Evolutionary conservation across 2,113 vertebrate species (phyloP), one percentile per base, ranked within the genome.

Genomic region (Tupaia tana): DNA sequence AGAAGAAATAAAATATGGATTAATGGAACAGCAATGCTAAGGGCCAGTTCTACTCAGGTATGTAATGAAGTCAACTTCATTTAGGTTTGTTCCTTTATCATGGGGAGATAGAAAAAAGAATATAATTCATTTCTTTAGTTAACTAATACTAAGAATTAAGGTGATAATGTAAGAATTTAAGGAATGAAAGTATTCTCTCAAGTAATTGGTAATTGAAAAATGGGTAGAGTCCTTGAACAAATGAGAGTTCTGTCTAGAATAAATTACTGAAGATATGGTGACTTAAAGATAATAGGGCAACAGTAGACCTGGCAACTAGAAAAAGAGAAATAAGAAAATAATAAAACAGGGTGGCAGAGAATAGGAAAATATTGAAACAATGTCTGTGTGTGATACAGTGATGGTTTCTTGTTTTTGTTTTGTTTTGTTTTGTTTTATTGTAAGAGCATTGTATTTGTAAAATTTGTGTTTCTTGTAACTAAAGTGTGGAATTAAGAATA

Each of bases 401-500:
- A 58, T 1, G 0, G 24, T 43, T 31, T 90, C 67, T 61, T 15
- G 25, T 25, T 80, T 22, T 54, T 43, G 43, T 43, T 43, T 43
- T 43, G 43, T 43, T 43, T 43, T 43, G 43, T 43, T 43, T 43
- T 43, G 43, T 81, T 59, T 10, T 63, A 1, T 10, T 31, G 11
- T 54, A 29, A 54, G 34, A 29, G 61, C 83, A 2, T 71, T 67
- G 25, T 90, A 6, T 73, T 91, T 64, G 70, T 56, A 74, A 89
- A 89, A 66, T 29, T 93, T 77, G 29, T 25, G 9, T 84, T 92
- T 86, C 6, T 93, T 97, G 67, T 81, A 59, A 80, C 64, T 80
- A 61, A 61, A 90, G 67, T 79, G 71, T 63, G 22, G 75, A 96
- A 92, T 89, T 82, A n/a, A 95, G 19, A 63, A 93, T n/a, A 29